Base-by-base conservation (phyloP, 1,140 invertebrate species). In the Solenopsis invicta region DNA sequence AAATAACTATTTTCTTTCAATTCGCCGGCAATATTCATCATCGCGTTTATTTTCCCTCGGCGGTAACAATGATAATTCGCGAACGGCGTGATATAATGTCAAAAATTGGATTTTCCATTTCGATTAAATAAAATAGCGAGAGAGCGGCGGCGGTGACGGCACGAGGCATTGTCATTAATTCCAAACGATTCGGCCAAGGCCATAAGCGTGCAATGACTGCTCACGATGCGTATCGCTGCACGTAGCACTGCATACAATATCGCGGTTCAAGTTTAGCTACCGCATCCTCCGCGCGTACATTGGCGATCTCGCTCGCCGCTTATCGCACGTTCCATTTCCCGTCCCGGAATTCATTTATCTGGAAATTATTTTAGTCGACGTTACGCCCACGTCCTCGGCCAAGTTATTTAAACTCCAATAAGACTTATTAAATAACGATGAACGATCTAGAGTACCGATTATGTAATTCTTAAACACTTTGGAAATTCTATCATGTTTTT, bases 181-280 rank as follows among this genome's bases (percentile, higher is more conserved):
- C 56, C 48, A 72, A 77, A 56, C 37, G 67, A 74, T 82, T 74
- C 18, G 69, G 61, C 81, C 87, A 89, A 87, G 88, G 88, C 59
- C 48, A 77, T 45, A 50, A 45, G 64, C 67, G 75, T 67, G 81
- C 75, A 74, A 54, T 66, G 82, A 61, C 80, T 87, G 77, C 69
- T 82, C 67, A 71, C 76, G 67, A 78, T 76, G 54, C 89, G 74
- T 89, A 84, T 61, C 87, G 48, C 9, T 56, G 87, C 54, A 81
- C 69, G 69, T 64, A 24, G 52, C 41, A n/a, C 54, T 56, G 59
- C 75, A 75, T 62, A 62, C 50, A 80, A 86, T 88, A 84, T 74
- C 56, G 66, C 41, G 50, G 66, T 86, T 89, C 82, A 81, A 89
- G 87, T 89, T 88, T 89, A 88, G 72, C 56, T 13, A 45, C 37